Conservation (phyloP, 2,888 invertebrate species). For the Labia minor region DNA sequence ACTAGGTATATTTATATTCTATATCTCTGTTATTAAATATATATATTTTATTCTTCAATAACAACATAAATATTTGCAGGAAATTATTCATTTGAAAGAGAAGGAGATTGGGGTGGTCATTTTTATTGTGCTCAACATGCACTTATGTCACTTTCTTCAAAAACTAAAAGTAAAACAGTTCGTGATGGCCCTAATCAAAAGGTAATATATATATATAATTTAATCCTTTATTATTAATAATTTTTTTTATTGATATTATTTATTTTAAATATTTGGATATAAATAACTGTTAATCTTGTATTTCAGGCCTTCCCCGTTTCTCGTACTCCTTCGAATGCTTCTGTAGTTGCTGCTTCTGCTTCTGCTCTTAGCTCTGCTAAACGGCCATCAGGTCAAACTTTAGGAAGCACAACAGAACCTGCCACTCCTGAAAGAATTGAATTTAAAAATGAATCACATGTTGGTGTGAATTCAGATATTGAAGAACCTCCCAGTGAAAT, state of each 20-base stretch:
- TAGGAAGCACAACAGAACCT: slow-evolving; percentile 26
- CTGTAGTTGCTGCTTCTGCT: slow-evolving; percentile 9
- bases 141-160: neutral
- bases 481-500: slow-evolving; percentile 62
- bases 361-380: neutral
- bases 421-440: slow-evolving; percentile 66
- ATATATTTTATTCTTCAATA: neutral
- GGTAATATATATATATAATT: neutral
- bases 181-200: slow-evolving; percentile 14
- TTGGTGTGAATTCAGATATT: slow-evolving; percentile 44
- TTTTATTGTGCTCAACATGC: slow-evolving; percentile 65
- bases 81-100: slow-evolving; percentile 60
- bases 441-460: slow-evolving; percentile 49
- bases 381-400: slow-evolving; percentile 21
- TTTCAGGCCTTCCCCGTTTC: neutral
- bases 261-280: too few species aligned
- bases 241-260: too few species aligned
- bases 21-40: neutral
- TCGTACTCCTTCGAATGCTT: neutral
- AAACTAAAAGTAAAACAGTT: neutral
- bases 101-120: slow-evolving; percentile 52
- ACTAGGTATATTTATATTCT: slow-evolving; percentile 44
- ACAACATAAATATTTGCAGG: slow-evolving; percentile 34
- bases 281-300: too few species aligned
- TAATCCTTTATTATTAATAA: too few species aligned